A percentile compares a stretch with the other conserved stretches of the same genome.
These are phyloP conservation scores for Engraulis encrasicolus DNA, from an alignment of 2,113 vertebrate species.

Conservation along the genomic window DNA sequence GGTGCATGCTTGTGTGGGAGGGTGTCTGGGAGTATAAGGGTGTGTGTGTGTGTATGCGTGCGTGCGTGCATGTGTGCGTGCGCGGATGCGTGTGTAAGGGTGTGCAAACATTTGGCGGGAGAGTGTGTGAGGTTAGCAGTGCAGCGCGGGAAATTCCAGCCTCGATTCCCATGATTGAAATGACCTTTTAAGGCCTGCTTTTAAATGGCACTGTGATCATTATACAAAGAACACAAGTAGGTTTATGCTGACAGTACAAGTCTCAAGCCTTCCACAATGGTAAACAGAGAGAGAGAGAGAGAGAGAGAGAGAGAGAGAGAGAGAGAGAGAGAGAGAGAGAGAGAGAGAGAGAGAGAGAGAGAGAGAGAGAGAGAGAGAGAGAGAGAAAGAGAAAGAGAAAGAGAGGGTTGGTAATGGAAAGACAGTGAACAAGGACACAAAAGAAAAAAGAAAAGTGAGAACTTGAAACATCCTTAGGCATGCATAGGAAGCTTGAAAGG, in stretches of 20 bases:
- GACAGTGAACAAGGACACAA: no score
- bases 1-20: neutral
- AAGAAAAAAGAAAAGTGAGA: no score
- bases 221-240: constrained; percentile 1
- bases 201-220: constrained; percentile 86
- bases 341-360: neutral
- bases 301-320: neutral
- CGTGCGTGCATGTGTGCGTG: constrained; percentile 25
- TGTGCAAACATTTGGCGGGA: constrained; percentile 33
- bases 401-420: no score
- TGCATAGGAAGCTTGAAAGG: no score
- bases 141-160: constrained; percentile 93
- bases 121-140: constrained; percentile 77
- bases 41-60: neutral
- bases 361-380: no score
- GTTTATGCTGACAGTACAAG: neutral
- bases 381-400: no score
- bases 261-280: neutral
- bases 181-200: neutral
- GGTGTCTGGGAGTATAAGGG: no score
- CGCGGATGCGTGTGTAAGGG: constrained; percentile 34
- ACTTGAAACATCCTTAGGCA: no score
- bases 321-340: neutral
- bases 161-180: constrained; percentile 64
- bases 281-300: constrained; percentile 11